Evolutionary conservation across 2,113 vertebrate genomes (phyloP).

Genomic region (Aplodontia rufa): DNA sequence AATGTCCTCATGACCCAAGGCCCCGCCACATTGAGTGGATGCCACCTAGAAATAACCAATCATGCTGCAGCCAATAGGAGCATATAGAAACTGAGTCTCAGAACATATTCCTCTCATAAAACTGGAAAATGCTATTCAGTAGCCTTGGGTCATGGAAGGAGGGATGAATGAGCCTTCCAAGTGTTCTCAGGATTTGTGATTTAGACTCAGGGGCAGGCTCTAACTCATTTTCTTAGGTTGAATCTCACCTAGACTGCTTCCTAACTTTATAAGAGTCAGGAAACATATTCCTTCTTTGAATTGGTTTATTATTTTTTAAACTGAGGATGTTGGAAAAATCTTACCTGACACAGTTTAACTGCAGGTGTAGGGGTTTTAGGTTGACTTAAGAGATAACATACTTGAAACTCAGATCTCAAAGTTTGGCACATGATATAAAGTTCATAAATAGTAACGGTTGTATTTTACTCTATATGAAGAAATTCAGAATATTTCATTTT

Average conservation of each 20-base stretch:
- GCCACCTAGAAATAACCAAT: not conserved
- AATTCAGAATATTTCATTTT: not conserved
- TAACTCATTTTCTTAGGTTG: not conserved
- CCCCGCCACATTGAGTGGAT: not conserved
- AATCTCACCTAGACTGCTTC: not conserved
- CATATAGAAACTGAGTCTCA: not conserved
- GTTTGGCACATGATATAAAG: not conserved
- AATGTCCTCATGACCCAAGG: not conserved
- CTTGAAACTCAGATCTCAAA: not conserved
- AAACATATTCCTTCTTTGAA: not conserved
- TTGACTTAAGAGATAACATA: not conserved
- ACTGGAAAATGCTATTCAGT: not conserved
- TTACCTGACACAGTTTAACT: not conserved
- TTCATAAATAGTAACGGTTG: not conserved
- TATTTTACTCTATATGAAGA: not conserved
- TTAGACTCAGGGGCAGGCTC: not conserved
- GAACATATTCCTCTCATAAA: not conserved
- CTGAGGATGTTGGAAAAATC: not conserved
- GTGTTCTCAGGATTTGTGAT: not conserved
- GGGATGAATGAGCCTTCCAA: not conserved
- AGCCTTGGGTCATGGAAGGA: not conserved
- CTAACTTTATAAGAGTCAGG: not conserved
- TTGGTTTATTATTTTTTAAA: not conserved
- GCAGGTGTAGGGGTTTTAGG: fast-evolving
- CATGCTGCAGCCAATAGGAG: not conserved